Percentiles rank a stretch among this genome's conserved stretches.
These are phyloP conservation scores for Ameiurus melas DNA, from an alignment of 2,113 vertebrate genomes.

Conservation along the genomic window DNA sequence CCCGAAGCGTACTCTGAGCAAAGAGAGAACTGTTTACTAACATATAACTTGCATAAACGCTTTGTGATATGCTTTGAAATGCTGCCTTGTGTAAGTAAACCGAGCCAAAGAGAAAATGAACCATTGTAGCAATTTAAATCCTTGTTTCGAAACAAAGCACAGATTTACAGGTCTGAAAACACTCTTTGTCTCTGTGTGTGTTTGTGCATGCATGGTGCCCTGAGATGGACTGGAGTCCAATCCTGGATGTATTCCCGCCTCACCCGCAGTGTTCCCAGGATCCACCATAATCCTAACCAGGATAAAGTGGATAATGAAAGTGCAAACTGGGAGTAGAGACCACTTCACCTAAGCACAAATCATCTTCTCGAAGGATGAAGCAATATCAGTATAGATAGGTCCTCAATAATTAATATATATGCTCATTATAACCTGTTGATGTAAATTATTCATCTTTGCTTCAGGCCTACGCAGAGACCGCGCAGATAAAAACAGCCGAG, in stretches of 20 bases:
- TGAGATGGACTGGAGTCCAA: background rate
- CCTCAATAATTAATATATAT: background rate
- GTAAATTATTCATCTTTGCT: slow-evolving; percentile 1
- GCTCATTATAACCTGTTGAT: background rate
- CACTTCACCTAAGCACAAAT: slow-evolving; percentile 8
- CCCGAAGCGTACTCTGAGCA: too few relatives aligned
- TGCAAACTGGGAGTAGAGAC: background rate
- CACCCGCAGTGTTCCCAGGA: background rate
- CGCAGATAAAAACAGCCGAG: background rate
- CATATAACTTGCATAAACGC: too few relatives aligned
- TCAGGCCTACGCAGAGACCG: background rate
- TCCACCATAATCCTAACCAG: background rate
- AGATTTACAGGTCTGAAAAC: too few relatives aligned
- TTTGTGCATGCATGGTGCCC: background rate
- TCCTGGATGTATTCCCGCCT: background rate
- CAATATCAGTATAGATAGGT: slow-evolving; percentile 8
- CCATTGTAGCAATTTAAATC: too few relatives aligned
- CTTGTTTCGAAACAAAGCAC: too few relatives aligned
- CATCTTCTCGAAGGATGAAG: background rate
- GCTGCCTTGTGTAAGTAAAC: too few relatives aligned
- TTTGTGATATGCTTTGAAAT: too few relatives aligned
- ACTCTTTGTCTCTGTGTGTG: background rate
- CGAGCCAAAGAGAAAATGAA: too few relatives aligned
- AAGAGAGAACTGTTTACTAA: too few relatives aligned
- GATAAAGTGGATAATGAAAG: background rate